phyloP scores from a whole-genome alignment of 1,140 invertebrate genomes.

The Pseudachorutes palmiensis region DNA sequence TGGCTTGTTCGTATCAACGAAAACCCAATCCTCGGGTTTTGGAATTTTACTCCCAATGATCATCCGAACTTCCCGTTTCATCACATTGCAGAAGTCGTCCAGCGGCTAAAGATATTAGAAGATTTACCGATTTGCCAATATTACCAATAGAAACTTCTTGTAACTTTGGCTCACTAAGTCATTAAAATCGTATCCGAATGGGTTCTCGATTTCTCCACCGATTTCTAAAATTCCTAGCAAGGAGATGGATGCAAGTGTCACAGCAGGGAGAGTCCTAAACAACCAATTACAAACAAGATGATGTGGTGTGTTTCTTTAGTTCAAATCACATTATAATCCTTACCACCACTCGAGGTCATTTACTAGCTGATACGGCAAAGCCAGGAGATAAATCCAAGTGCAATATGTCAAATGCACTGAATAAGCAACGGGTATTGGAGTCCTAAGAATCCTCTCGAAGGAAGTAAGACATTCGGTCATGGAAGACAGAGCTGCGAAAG shows the following conservation, averaged over 20 bases:
- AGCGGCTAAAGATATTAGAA: constrained; percentile 22
- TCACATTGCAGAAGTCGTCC: constrained; percentile 33
- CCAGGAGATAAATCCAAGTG: constrained; percentile 34
- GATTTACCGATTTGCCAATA: neutral
- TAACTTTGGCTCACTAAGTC: neutral
- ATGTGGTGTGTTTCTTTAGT: too few relatives aligned
- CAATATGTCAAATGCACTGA: constrained; percentile 34
- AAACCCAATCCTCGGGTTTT: constrained; percentile 27
- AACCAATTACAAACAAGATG: too few relatives aligned
- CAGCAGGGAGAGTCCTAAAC: constrained; percentile 29
- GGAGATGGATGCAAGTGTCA: constrained; percentile 26
- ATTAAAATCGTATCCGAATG: constrained; percentile 9
- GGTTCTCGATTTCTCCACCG: constrained; percentile 36
- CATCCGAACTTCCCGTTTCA: constrained; percentile 23
- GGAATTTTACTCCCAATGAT: constrained; percentile 23
- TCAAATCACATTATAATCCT: too few relatives aligned
- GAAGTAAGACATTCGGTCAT: constrained; percentile 32
- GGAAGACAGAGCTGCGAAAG: constrained; percentile 19
- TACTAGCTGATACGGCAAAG: constrained; percentile 30
- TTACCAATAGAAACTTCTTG: too few relatives aligned
- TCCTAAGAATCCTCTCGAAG: constrained; percentile 32
- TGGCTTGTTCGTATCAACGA: constrained; percentile 24
- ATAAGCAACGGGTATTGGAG: constrained; percentile 35
- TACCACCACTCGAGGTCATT: constrained; percentile 25
- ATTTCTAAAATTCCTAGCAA: constrained; percentile 34